These are phyloP conservation scores for Temnothorax nylanderi DNA, from an alignment of 1,140 invertebrate genomes.

Conservation along the genomic window DNA sequence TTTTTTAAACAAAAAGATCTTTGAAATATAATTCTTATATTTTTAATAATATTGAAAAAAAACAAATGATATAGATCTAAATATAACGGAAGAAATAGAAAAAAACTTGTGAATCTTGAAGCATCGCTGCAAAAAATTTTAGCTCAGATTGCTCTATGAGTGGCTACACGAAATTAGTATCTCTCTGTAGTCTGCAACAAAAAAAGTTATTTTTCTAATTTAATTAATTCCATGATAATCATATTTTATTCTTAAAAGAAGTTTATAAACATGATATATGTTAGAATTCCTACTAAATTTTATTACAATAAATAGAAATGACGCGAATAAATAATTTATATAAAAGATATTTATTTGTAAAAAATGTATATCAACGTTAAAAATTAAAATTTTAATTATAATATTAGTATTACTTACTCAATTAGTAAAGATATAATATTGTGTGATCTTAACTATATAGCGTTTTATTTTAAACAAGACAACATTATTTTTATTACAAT, in stretches of 20 bases:
- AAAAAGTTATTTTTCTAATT: slow-evolving; percentile 7
- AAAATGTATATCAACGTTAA: too few species aligned
- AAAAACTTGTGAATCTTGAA: background rate
- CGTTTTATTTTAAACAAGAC: too few species aligned
- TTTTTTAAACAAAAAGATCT: background rate
- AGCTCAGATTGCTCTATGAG: background rate
- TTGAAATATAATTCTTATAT: background rate
- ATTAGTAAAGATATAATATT: too few species aligned
- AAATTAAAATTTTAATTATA: too few species aligned
- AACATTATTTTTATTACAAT: too few species aligned
- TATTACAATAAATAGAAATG: too few species aligned
- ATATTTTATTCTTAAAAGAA: background rate
- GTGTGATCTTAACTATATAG: too few species aligned
- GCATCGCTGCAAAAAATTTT: background rate
- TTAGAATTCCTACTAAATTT: too few species aligned
- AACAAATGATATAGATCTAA: background rate
- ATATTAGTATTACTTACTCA: too few species aligned
- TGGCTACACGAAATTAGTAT: slow-evolving; percentile 48
- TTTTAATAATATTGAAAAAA: background rate
- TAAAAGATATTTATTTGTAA: too few species aligned
- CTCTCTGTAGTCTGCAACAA: slow-evolving; percentile 71
- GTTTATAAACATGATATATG: too few species aligned
- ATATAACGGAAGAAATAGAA: background rate
- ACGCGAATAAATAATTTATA: too few species aligned
- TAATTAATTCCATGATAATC: background rate